Conservation (phyloP, 2,888 invertebrate species). For the Sphinx pinastri region DNA sequence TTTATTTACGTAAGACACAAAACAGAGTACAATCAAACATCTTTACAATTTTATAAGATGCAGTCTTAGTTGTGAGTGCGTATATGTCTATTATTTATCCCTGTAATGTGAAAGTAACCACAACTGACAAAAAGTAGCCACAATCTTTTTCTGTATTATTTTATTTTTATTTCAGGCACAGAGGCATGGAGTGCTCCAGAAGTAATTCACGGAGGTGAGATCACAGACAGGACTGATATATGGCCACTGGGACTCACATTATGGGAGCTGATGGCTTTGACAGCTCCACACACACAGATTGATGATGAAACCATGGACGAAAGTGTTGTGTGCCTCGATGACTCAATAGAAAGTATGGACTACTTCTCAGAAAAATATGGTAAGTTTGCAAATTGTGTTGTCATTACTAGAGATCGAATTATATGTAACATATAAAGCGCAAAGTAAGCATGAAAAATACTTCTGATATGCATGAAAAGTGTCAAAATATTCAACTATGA, state of each 20-base stretch:
- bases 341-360: slow-evolving; percentile 45
- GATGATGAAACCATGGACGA: slow-evolving; percentile 57
- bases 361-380: slow-evolving; percentile 66
- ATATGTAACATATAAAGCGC: too few species aligned
- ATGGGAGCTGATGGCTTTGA: slow-evolving; percentile 92
- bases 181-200: slow-evolving; percentile 92
- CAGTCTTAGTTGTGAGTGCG: too few species aligned
- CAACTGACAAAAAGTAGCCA: too few species aligned
- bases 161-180: slow-evolving; percentile 82
- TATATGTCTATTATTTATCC: too few species aligned
- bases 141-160: neutral
- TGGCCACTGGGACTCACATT: slow-evolving; percentile 91
- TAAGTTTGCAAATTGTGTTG: slow-evolving; percentile 37
- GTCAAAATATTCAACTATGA: too few species aligned
- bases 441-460: too few species aligned
- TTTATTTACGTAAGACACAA: too few species aligned
- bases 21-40: too few species aligned
- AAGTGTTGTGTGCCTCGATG: slow-evolving; percentile 49
- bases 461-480: too few species aligned
- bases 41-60: too few species aligned
- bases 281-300: slow-evolving; percentile 85
- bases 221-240: slow-evolving; percentile 90
- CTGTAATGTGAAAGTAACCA: too few species aligned
- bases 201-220: slow-evolving; percentile 84
- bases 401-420: too few species aligned